Conservation (phyloP, 1,140 invertebrate genomes). For the Zaprionus kolodkinae region DNA sequence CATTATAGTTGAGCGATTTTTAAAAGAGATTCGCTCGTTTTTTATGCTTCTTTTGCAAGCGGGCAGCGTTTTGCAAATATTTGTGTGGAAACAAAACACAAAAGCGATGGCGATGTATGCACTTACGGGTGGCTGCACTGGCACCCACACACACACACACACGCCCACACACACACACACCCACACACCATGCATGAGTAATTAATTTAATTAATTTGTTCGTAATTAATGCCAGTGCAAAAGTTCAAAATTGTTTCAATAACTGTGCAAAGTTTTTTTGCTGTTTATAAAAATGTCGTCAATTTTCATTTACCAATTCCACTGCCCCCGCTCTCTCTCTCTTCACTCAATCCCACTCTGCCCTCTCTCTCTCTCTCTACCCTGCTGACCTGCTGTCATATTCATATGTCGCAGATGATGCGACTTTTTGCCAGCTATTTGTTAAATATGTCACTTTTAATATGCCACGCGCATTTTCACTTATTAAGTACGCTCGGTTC, state of each 20-base stretch:
- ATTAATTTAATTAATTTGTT: slow-evolving; percentile 73
- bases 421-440: slow-evolving; percentile 62
- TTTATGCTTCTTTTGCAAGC: slow-evolving; percentile 36
- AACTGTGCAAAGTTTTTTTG: slow-evolving; percentile 2
- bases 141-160: slow-evolving; percentile 22
- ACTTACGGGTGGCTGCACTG: not conserved
- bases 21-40: slow-evolving; percentile 10
- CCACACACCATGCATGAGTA: slow-evolving; percentile 53
- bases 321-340: too few relatives aligned
- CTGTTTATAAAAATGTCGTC: slow-evolving; percentile 62
- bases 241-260: slow-evolving; percentile 50
- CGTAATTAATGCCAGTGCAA: slow-evolving; percentile 63
- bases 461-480: slow-evolving; percentile 68
- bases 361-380: too few relatives aligned
- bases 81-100: slow-evolving; percentile 50
- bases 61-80: slow-evolving; percentile 47
- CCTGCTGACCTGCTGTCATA: slow-evolving; percentile 47
- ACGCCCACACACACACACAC: too few relatives aligned
- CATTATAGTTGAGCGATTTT: slow-evolving; percentile 36
- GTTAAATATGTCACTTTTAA: slow-evolving; percentile 72
- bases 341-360: too few relatives aligned
- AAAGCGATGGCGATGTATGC: slow-evolving; percentile 25
- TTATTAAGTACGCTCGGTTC: slow-evolving; percentile 68
- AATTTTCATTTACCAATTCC: slow-evolving; percentile 17
- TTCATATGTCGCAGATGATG: slow-evolving; percentile 52